phyloP scores from a whole-genome alignment of 2,113 vertebrate genomes.

The Suncus etruscus region DNA sequence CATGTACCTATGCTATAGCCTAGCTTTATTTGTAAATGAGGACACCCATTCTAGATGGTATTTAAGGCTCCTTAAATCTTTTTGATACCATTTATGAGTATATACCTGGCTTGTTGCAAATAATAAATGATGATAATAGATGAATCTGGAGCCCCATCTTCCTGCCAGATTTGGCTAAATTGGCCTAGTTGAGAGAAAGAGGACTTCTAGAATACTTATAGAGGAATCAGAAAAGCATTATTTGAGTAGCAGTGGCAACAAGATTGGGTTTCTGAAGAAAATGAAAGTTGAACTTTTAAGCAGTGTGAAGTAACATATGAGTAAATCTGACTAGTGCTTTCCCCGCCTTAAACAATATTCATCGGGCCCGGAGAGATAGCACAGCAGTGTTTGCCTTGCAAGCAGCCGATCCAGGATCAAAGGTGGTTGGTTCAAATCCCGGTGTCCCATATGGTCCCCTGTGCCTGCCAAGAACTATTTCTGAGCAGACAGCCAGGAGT shows the following conservation, averaged over 20 bases:
- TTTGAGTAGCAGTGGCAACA: neutral
- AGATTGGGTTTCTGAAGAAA: neutral
- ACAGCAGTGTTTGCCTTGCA: no score
- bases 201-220: conserved; percentile 3
- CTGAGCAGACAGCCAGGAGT: no score
- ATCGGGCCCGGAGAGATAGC: no score
- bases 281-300: conserved; percentile 19
- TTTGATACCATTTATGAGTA: neutral
- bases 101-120: neutral
- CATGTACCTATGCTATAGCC: neutral
- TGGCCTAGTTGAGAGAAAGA: neutral
- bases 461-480: no score
- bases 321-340: neutral
- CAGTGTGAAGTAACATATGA: neutral
- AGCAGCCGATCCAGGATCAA: no score
- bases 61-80: neutral
- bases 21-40: conserved; percentile 46
- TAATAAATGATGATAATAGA: neutral
- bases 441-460: no score
- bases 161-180: neutral
- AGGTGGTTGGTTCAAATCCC: no score
- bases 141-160: neutral
- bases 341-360: neutral
- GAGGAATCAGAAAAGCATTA: neutral
- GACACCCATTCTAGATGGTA: neutral